These are phyloP conservation scores for Sinodicranocentrus sp. DNA, from an alignment of 2,888 invertebrate species.

Conservation along the genomic window DNA sequence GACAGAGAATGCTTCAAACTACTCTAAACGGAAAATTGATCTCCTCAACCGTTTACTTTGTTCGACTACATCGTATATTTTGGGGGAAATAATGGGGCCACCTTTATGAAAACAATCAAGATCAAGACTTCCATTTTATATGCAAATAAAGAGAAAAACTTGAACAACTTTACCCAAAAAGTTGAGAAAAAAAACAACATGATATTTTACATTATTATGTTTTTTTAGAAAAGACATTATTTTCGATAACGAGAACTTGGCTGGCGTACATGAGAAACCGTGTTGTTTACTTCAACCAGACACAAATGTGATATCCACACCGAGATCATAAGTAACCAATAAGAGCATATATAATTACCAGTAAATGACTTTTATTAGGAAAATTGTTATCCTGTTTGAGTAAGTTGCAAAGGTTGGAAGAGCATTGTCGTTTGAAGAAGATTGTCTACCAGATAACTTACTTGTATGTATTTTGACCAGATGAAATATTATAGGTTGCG, in stretches of 20 bases:
- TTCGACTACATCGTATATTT: conserved; percentile 49
- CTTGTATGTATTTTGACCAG: too few relatives aligned
- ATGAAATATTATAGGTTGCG: too few relatives aligned
- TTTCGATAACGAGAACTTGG: conserved; percentile 26
- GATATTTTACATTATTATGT: conserved; percentile 54
- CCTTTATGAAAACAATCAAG: conserved; percentile 60
- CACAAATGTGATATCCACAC: too few relatives aligned
- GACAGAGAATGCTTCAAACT: too few relatives aligned
- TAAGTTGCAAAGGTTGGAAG: not conserved
- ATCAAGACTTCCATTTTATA: conserved; percentile 60
- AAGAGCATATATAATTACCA: conserved; percentile 11
- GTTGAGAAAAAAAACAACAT: conserved; percentile 34
- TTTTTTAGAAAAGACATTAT: conserved; percentile 44
- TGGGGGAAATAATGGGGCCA: conserved; percentile 54
- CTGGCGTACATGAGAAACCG: too few relatives aligned
- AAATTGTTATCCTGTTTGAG: not conserved
- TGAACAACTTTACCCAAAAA: conserved; percentile 59
- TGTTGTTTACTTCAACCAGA: too few relatives aligned
- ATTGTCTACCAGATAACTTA: conserved; percentile 2
- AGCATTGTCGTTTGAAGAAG: conserved; percentile 14
- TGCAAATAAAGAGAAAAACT: conserved; percentile 57
- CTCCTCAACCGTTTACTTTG: conserved; percentile 10
- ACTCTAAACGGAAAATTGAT: conserved; percentile 27
- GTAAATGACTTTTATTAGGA: conserved; percentile 4
- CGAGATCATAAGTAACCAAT: not conserved